Evolutionary conservation across 2,797 vertebrate genomes (phyloP).

Genomic region (Cryptoprocta ferox): DNA sequence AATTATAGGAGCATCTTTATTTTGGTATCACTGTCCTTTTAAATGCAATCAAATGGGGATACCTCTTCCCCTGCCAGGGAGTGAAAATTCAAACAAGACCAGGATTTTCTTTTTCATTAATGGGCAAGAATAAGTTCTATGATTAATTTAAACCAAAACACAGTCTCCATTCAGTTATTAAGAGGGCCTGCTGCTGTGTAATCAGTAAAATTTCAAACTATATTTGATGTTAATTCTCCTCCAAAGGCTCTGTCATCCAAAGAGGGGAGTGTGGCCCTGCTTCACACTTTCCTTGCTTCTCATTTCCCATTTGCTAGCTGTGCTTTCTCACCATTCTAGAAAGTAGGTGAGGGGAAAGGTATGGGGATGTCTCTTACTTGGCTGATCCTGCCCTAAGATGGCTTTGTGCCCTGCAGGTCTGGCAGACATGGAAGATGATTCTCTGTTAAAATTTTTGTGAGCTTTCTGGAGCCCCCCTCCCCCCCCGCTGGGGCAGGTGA

Average conservation of each 20-base stretch:
- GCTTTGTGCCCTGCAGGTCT: background rate
- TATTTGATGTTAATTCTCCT: background rate
- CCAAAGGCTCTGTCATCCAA: background rate
- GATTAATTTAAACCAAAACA: conserved; percentile 14
- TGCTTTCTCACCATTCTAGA: background rate
- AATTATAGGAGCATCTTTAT: background rate
- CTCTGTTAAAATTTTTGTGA: background rate
- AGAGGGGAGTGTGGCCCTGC: background rate
- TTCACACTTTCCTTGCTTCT: background rate
- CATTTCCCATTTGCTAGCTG: background rate
- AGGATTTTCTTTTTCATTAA: background rate
- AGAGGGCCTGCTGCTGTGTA: background rate
- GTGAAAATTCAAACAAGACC: background rate
- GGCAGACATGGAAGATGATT: background rate
- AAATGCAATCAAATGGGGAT: background rate
- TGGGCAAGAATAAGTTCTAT: background rate
- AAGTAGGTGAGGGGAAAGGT: background rate
- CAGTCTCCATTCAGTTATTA: background rate
- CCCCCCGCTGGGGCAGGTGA: background rate
- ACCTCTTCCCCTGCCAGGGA: background rate
- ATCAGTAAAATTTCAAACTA: background rate
- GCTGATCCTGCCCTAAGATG: background rate
- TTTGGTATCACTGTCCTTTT: background rate
- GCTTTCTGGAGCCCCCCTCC: background rate
- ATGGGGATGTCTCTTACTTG: background rate